A percentile compares a stretch with the other conserved stretches of the same genome.
phyloP scores from a whole-genome alignment of 2,797 vertebrate species.

The Xerus rutilus region DNA sequence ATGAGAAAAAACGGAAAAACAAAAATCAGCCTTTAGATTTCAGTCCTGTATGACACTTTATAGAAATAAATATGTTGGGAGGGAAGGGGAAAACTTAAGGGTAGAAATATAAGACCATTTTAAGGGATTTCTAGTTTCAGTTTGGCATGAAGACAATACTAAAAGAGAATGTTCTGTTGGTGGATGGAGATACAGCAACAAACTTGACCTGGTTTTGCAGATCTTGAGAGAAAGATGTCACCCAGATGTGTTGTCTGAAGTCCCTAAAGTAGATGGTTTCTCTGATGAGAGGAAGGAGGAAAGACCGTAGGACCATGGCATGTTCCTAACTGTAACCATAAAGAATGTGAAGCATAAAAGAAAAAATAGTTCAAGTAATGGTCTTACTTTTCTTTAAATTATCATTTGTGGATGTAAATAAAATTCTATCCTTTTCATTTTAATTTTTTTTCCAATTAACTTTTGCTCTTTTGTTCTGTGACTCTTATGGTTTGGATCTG shows the following conservation, averaged over 20 bases:
- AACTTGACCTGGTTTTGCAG: neutral
- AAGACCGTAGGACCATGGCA: neutral
- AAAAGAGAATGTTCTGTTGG: neutral
- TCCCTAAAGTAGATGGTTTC: neutral
- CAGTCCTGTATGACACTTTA: neutral
- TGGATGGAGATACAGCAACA: neutral
- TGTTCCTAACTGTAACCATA: neutral
- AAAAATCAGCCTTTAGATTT: slow-evolving; percentile 1
- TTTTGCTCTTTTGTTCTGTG: neutral
- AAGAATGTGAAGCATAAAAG: neutral
- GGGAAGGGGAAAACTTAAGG: neutral
- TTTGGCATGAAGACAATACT: neutral
- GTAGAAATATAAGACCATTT: neutral
- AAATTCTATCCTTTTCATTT: neutral
- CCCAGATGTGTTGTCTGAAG: neutral
- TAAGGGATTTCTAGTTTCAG: neutral
- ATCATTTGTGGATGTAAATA: neutral
- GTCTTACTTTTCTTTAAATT: neutral
- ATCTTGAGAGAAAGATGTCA: neutral
- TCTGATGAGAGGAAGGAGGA: neutral
- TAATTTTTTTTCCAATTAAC: slow-evolving; percentile 29
- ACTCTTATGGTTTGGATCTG: neutral
- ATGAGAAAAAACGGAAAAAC: neutral
- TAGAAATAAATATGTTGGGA: neutral
- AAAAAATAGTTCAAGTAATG: neutral